Base-by-base conservation (phyloP, 1,140 invertebrate species). In the Drosophila carrolli region DNA sequence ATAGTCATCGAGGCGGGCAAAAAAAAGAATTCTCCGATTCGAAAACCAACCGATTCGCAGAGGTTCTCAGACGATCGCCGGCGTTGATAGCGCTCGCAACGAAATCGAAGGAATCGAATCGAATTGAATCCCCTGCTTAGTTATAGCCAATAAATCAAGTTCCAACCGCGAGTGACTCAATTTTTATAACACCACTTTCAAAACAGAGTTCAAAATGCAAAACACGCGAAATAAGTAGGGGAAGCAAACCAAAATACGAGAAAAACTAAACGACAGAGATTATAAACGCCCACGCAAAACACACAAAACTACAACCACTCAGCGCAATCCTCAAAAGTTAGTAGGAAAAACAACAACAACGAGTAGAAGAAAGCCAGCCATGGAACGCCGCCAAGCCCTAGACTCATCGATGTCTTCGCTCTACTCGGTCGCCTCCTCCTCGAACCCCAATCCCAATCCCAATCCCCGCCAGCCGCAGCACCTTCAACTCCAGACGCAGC, bases 371-470 rank as follows among this genome's bases (percentile, higher is more conserved):
- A 62, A 61, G 51, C 14, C 51, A 40, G 65, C 66, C 60, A 90
- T 90, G 85, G 85, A 90, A 73, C 85, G 72, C 68, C 90, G 90
- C 68, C 85, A 91, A 80, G 53, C 90, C 77, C 76, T 91, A 78
- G 90, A 91, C 80, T 91, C 90, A 83, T 91, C 90, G 84, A 91
- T 91, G 90, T 91, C 90, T 83, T 91, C 90, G 65, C 78, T 91
- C n/a, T 91, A 91, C 75, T 91, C 90, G 65, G 83, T 75, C 55
- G 73, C 75, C 78, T 85, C 82, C 83, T 85, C 82, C 75, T 84
- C 90, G 58, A 88, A 81, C 0, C 23, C 23, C 29, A 32, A 32
- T 32, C 29, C 29, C 29, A 16, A 32, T 73, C 71, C 76, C 66
- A 57, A 63, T 61, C 57, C 62, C 57, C 56, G 72, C 66, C 81